Evolutionary conservation across 2,888 invertebrate genomes (phyloP), one percentile per base, ranked within the genome.

Genomic region (Anorthoa munda): DNA sequence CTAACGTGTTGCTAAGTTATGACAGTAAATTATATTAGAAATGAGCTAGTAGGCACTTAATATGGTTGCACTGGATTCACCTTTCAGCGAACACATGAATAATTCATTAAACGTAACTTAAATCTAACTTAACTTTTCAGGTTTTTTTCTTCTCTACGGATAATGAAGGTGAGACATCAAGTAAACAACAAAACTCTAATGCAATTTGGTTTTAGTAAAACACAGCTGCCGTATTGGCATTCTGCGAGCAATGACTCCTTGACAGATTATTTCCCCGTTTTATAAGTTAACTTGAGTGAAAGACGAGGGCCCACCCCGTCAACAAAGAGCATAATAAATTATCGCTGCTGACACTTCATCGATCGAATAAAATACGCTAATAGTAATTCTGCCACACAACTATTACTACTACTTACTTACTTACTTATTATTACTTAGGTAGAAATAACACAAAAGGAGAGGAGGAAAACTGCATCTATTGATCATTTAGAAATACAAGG

Each of bases 91-190:
- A 39, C 39, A 39, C 9, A 39, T 39, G 0, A 39, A 39, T 39
- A 39, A 39, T 39, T 39, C 39, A 39, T 9, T 39, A 1, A 9
- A 39, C 9, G 11, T 45, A 21, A 59, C 21, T 39, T 7, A 45
- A 17, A 45, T 17, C 12, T 5, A 55, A 15, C 31, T 71, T 59
- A 31, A 48, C 15, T 18, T 86, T 88, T 68, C 87, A 89, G 89
- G 59, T 86, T 45, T 70, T 71, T 12, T 50, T 75, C 67, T 74
- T 74, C 58, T 9, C 59, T 59, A 66, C 15, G 5, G 45, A 73
- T 56, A 66, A 82, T 75, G 72, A 81, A 79, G 89, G 89, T 89
- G 58, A 83, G 72, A 61, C 31, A 46, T 45, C n/a, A 46, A 58
- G 4, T 18, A 17, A 67, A 51, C 39, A 53, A 46, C 23, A 15